These are phyloP conservation scores for Sternotherus odoratus DNA, from an alignment of 2,797 vertebrate genomes.

Conservation along the genomic window DNA sequence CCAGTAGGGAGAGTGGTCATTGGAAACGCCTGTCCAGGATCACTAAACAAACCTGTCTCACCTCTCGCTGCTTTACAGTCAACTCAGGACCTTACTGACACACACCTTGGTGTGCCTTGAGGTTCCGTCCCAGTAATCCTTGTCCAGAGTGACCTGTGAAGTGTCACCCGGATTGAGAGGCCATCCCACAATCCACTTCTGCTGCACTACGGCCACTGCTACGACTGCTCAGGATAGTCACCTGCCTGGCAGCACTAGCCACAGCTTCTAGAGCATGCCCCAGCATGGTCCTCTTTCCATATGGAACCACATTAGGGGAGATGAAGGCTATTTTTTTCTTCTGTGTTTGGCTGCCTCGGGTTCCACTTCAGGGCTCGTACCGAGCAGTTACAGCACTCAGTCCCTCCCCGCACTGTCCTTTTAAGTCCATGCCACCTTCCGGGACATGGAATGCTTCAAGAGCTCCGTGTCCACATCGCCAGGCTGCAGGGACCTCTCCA, in stretches of 20 bases:
- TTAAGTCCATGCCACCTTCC: constrained; percentile 88
- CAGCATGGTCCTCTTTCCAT: neutral
- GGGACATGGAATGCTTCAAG: constrained; percentile 88
- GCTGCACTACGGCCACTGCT: neutral
- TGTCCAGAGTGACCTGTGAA: neutral
- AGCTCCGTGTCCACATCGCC: constrained; percentile 76
- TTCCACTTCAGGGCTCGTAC: neutral
- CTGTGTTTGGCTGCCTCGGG: neutral
- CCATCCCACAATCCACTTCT: neutral
- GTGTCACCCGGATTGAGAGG: neutral
- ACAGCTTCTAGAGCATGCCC: neutral
- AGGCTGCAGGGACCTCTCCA: constrained; percentile 84
- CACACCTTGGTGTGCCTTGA: neutral
- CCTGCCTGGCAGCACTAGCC: neutral
- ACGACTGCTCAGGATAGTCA: neutral
- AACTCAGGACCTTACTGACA: neutral
- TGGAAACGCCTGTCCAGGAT: neutral
- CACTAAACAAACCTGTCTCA: neutral
- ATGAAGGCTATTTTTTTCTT: neutral
- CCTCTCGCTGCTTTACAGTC: neutral
- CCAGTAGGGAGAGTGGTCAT: neutral
- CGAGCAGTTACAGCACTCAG: neutral
- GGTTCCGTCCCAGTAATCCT: neutral
- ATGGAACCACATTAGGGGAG: neutral
- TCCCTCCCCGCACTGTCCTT: neutral